Conservation (phyloP, 1,140 invertebrate species). For the Listronotus bonariensis region DNA sequence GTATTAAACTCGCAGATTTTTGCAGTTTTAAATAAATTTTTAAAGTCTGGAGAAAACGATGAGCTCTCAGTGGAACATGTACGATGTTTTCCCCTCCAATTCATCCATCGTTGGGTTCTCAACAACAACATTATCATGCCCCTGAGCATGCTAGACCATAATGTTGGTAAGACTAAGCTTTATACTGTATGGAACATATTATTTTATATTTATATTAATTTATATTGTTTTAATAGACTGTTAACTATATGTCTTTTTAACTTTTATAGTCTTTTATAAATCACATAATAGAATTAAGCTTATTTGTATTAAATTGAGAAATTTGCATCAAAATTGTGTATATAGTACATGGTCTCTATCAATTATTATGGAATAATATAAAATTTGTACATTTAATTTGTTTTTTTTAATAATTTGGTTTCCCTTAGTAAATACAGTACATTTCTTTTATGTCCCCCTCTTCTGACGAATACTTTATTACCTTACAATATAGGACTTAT, state of each 20-base stretch:
- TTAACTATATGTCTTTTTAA: slow-evolving; percentile 32
- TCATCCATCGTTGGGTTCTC: slow-evolving; percentile 71
- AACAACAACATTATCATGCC: slow-evolving; percentile 65
- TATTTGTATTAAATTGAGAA: slow-evolving; percentile 16
- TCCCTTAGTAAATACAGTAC: too few species aligned
- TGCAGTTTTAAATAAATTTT: slow-evolving; percentile 94
- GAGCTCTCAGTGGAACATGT: slow-evolving; percentile 94
- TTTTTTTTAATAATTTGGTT: not conserved
- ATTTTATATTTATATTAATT: slow-evolving; percentile 31
- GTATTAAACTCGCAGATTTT: slow-evolving; percentile 99
- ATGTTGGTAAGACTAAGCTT: not conserved
- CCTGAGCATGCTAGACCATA: slow-evolving; percentile 62
- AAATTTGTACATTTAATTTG: slow-evolving; percentile 10
- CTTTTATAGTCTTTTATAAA: slow-evolving; percentile 37
- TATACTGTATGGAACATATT: not conserved
- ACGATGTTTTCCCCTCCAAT: slow-evolving; percentile 94
- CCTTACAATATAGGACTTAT: too few species aligned
- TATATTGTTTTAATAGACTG: slow-evolving; percentile 36
- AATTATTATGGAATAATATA: slow-evolving; percentile 10
- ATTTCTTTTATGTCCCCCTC: too few species aligned
- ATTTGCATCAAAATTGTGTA: slow-evolving; percentile 4
- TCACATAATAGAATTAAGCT: slow-evolving; percentile 13
- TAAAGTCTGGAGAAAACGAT: slow-evolving; percentile 83
- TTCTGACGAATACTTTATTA: too few species aligned
- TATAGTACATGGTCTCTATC: slow-evolving; percentile 4